Evolutionary conservation across 92 coral and sea anemone species (phyloP).

Genomic region (Bergia sp.): DNA sequence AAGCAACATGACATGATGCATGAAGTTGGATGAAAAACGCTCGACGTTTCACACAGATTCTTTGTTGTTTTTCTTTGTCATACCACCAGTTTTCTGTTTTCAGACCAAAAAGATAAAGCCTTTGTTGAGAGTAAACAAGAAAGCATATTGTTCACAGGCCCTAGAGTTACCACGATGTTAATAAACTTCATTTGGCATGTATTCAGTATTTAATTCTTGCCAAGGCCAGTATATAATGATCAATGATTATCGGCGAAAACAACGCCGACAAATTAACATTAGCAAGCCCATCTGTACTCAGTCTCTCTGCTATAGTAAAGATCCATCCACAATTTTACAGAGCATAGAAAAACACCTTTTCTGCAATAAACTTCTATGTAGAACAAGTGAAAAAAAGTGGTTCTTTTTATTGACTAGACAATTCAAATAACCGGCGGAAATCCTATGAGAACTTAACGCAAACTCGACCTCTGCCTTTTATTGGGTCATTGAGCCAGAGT

Average conservation of each 20-base stretch:
- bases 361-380: background rate
- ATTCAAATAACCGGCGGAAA: conserved; percentile 23
- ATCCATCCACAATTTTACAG: conserved; percentile 1
- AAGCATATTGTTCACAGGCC: background rate
- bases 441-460: background rate
- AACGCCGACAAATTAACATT: background rate
- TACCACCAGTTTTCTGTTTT: background rate
- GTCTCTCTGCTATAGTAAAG: background rate
- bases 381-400: background rate
- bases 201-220: too few relatives aligned
- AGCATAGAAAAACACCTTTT: conserved; percentile 32
- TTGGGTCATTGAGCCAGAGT: background rate
- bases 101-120: background rate
- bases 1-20: background rate
- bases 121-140: background rate
- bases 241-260: background rate
- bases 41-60: background rate
- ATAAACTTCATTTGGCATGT: background rate
- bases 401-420: background rate
- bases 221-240: background rate
- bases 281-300: conserved; percentile 16
- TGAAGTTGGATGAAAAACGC: background rate
- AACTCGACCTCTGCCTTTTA: background rate
- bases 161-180: background rate
- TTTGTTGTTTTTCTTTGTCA: background rate